Percentiles rank a stretch among this genome's conserved stretches.
Evolutionary conservation across 2,888 invertebrate species (phyloP).

Genomic region (Gisinianus flammeolus): DNA sequence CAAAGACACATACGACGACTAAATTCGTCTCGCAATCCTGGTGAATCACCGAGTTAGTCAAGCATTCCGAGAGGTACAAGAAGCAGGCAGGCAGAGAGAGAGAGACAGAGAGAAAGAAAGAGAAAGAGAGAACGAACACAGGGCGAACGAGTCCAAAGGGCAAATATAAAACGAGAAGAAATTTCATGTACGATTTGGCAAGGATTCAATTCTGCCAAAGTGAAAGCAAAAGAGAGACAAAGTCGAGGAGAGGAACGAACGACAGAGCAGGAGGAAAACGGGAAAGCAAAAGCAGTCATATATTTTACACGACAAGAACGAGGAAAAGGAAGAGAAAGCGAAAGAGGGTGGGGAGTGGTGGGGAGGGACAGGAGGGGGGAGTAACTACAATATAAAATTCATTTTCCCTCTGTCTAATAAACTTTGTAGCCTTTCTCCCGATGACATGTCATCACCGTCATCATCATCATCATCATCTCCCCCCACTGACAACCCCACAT

Average conservation of each 20-base stretch:
- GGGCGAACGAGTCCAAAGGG: not conserved
- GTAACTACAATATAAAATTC: constrained; percentile 14
- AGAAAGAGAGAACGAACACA: no score
- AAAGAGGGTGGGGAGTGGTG: no score
- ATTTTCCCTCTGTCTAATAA: constrained; percentile 6
- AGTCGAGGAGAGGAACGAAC: no score
- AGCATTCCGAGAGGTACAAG: no score
- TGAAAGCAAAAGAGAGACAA: no score
- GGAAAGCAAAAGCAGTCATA: constrained; percentile 2
- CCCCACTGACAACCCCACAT: no score
- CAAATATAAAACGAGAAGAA: constrained; percentile 7
- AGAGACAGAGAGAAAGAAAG: not conserved
- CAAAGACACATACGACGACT: no score
- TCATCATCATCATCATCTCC: not conserved
- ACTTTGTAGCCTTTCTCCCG: not conserved
- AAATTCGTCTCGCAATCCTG: no score
- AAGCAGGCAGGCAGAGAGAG: no score
- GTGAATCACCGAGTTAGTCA: no score
- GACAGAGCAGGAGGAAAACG: no score
- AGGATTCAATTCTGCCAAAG: not conserved
- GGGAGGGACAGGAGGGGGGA: not conserved
- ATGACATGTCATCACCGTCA: not conserved
- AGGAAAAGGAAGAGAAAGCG: no score
- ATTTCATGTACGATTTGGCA: constrained; percentile 14
- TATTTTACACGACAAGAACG: not conserved